Evolutionary conservation across 1,140 invertebrate genomes (phyloP), one percentile per base, ranked within the genome.

Genomic region (Stratiolaelaps scimitus): DNA sequence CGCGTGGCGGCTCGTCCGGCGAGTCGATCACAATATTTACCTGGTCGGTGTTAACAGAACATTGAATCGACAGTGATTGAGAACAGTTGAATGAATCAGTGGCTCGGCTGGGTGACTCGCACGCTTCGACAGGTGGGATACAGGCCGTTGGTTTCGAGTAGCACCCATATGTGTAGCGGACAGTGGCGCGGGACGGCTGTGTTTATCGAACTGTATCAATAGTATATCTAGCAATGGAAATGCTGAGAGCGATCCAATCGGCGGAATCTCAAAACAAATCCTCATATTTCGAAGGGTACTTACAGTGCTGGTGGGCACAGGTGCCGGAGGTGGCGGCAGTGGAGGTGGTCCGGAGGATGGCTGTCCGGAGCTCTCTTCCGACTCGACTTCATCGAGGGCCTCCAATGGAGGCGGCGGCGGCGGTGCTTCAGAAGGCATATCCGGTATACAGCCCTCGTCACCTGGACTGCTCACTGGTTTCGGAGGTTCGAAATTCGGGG

Each of bases 361-460:
- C 0, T 26, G 53, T 26, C 15, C 53, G 23, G 53, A 60, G 13
- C 15, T 17, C 6, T 26, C 15, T 29, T 34, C 53, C 13, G 15
- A 4, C 53, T 60, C 53, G 26, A 29, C 1, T 60, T 60, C 53
- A 19, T 28, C 23, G 10, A 64, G 23, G 13, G 76, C 77, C 69
- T 81, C 81, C 53, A 78, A 76, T 2, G 80, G 82, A 64, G 83
- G 83, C 6, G 87, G 72, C 0, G 85, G 84, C 47, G 47, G 28
- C 4, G 47, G 23, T 26, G 23, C 47, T 53, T 26, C 28, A 29
- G 23, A 10, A 53, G 10, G 47, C 28, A 26, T 23, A 45, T 45
- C 44, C n/a, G 44, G n/a, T 17, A 45, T 45, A 40, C 34, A 40
- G 34, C 34, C 34, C 20, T 60, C 53, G 15, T 60, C 53, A 34